Evolutionary conservation across 2,113 vertebrate species (phyloP).

Genomic region (Apistogramma diplotaenia): DNA sequence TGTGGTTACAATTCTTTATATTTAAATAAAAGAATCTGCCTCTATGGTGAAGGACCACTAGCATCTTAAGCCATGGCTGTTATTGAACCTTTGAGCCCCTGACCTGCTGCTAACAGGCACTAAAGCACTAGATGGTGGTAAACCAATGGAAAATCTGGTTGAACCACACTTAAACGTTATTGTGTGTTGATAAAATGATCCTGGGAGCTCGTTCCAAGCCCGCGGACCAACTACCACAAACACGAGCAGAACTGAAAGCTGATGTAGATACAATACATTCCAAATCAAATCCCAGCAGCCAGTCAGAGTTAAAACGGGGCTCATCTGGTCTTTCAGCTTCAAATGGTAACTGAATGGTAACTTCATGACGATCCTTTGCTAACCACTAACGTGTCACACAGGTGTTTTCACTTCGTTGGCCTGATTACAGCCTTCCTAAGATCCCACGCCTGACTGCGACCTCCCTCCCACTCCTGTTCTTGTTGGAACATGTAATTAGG

Average conservation of each 20-base stretch:
- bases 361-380: background rate
- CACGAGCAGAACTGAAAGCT: background rate
- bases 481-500: background rate
- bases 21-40: background rate
- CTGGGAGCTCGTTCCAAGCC: background rate
- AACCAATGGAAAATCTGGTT: background rate
- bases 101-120: background rate
- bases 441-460: background rate
- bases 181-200: background rate
- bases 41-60: background rate
- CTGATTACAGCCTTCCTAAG: background rate
- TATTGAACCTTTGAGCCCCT: background rate
- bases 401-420: background rate
- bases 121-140: background rate
- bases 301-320: background rate
- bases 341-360: background rate
- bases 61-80: background rate
- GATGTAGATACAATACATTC: no score
- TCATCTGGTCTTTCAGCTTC: background rate
- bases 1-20: background rate
- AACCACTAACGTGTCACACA: background rate
- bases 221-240: background rate
- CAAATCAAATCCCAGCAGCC: no score
- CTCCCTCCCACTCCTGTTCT: background rate
- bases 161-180: background rate